A percentile compares a stretch with the other conserved stretches of the same genome.
These are phyloP conservation scores for Trochalopteron elliotii DNA, from an alignment of 2,113 vertebrate genomes.

Conservation along the genomic window DNA sequence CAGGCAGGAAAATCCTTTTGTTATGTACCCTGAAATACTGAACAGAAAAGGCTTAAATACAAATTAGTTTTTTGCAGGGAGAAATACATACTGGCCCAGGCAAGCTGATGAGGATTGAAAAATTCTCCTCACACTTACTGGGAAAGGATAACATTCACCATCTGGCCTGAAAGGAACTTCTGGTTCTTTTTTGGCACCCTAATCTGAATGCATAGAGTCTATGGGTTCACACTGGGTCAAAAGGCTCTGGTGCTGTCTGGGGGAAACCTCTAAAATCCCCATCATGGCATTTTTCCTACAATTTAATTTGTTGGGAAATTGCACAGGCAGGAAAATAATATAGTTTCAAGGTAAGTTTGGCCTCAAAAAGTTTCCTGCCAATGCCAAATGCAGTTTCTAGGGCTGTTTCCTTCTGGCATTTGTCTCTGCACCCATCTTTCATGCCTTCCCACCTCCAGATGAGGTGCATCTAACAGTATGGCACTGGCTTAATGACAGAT, in stretches of 20 bases:
- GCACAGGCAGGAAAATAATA: background rate
- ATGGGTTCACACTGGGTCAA: background rate
- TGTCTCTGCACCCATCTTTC: background rate
- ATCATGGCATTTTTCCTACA: background rate
- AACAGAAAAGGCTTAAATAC: background rate
- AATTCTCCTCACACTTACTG: background rate
- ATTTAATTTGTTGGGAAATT: background rate
- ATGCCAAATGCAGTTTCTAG: background rate
- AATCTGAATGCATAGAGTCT: background rate
- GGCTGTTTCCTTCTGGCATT: background rate
- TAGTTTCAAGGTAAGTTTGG: background rate
- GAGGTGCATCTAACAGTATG: background rate
- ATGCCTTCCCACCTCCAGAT: background rate
- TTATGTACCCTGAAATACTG: background rate
- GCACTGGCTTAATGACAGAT: background rate
- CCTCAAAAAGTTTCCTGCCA: background rate
- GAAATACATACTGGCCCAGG: background rate
- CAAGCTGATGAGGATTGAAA: background rate
- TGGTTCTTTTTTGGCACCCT: background rate
- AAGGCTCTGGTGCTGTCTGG: background rate
- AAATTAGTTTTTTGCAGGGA: background rate
- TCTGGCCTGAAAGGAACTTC: background rate
- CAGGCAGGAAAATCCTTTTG: background rate
- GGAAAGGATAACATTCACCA: background rate
- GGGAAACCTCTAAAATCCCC: background rate